These are phyloP conservation scores for Erpobdella octoculata DNA, from an alignment of 2,888 invertebrate genomes.

Conservation along the genomic window DNA sequence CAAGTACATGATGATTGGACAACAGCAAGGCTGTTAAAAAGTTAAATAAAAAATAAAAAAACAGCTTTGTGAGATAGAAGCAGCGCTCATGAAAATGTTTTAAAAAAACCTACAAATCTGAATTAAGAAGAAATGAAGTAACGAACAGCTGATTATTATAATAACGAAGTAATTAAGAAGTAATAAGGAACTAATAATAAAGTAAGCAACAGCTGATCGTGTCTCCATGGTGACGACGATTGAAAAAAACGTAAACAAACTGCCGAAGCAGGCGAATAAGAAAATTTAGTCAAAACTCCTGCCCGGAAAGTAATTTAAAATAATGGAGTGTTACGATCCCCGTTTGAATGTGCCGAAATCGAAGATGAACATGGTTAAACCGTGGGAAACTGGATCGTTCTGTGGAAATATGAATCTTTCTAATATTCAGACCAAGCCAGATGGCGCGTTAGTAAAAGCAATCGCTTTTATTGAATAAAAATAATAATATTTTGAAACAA, in stretches of 20 bases:
- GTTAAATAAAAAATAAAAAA: no score
- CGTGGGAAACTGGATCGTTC: neutral
- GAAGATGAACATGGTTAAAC: neutral
- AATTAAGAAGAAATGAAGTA: no score
- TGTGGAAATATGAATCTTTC: conserved; percentile 22
- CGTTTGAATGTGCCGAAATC: neutral
- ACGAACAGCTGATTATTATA: no score
- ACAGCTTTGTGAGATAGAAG: no score
- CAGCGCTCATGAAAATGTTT: no score
- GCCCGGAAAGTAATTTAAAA: no score
- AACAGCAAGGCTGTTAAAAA: no score
- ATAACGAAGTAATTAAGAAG: no score
- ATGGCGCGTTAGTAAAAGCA: neutral
- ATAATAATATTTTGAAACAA: no score
- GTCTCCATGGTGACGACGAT: neutral
- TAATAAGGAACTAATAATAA: neutral
- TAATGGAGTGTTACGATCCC: conserved; percentile 7
- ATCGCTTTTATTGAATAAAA: neutral
- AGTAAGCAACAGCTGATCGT: neutral
- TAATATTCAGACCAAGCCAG: neutral
- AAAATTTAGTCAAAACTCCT: neutral
- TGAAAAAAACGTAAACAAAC: neutral
- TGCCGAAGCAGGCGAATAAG: neutral
- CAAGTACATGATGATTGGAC: no score
- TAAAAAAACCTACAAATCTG: no score